Percentiles rank a stretch among this genome's conserved stretches.
These are phyloP conservation scores for Carlito syrichta DNA, from an alignment of 2,113 vertebrate species.

Conservation along the genomic window DNA sequence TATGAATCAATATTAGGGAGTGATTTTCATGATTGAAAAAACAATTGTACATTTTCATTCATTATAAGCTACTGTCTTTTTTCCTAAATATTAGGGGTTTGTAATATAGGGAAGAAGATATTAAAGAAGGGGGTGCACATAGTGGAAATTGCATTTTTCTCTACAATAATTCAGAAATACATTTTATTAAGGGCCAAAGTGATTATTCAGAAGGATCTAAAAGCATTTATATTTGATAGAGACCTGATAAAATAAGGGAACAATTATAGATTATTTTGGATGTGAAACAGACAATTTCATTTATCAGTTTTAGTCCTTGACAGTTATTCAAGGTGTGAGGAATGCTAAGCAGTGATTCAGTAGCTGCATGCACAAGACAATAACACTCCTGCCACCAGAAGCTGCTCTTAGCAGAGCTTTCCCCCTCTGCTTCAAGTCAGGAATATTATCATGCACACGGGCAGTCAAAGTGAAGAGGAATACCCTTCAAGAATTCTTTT, in stretches of 20 bases:
- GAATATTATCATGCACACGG: too few species aligned
- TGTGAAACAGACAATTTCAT: background rate
- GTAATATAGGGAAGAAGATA: background rate
- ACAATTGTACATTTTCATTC: background rate
- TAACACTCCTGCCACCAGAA: background rate
- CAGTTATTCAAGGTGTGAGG: background rate
- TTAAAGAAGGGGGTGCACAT: background rate
- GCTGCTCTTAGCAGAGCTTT: background rate
- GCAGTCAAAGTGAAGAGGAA: background rate
- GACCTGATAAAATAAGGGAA: background rate
- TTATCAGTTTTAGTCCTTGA: slow-evolving; percentile 1
- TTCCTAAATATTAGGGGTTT: background rate
- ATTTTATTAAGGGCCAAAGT: background rate
- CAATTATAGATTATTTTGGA: background rate
- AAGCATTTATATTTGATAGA: background rate
- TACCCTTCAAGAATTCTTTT: background rate
- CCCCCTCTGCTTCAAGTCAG: background rate
- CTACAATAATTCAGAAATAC: background rate
- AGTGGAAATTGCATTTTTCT: background rate
- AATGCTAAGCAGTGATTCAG: background rate
- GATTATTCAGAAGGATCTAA: background rate
- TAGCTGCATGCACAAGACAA: background rate
- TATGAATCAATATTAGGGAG: background rate
- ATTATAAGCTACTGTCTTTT: background rate
- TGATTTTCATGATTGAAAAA: background rate